A percentile compares a stretch with the other conserved stretches of the same genome.
phyloP scores from a whole-genome alignment of 2,888 invertebrate species.

The Luperina nickerlii region DNA sequence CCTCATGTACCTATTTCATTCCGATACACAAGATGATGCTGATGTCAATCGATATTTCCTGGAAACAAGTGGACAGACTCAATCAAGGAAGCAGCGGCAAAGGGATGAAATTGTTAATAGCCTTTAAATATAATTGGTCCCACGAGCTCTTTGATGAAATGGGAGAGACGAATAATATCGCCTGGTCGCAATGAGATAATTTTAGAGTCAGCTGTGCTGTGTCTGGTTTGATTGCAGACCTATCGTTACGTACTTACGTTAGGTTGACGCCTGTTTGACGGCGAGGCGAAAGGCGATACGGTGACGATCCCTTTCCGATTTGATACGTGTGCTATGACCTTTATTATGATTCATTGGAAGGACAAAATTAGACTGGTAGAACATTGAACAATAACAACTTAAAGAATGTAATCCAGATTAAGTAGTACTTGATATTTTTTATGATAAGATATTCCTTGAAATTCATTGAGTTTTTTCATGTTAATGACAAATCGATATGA shows the following conservation, averaged over 20 bases:
- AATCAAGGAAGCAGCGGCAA: background rate
- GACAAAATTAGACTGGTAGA: background rate
- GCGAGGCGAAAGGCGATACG: too few relatives aligned
- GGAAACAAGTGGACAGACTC: background rate
- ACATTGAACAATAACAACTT: background rate
- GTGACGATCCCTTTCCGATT: too few relatives aligned
- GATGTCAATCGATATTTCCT: background rate
- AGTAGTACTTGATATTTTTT: constrained; percentile 2
- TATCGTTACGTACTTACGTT: too few relatives aligned
- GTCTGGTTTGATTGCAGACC: background rate
- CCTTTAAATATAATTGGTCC: background rate
- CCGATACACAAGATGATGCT: background rate
- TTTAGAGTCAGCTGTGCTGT: background rate
- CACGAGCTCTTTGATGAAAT: background rate
- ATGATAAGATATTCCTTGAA: constrained; percentile 36
- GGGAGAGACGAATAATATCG: background rate
- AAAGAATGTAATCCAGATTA: background rate
- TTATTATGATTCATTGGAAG: background rate
- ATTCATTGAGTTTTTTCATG: constrained; percentile 34
- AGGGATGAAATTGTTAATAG: background rate
- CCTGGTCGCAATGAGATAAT: background rate
- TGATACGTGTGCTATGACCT: too few relatives aligned
- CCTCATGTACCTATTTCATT: too few relatives aligned
- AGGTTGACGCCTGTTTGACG: too few relatives aligned
- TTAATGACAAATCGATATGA: constrained; percentile 31